These are phyloP conservation scores for Volucella zonaria DNA, from an alignment of 2,888 invertebrate species.

Conservation along the genomic window DNA sequence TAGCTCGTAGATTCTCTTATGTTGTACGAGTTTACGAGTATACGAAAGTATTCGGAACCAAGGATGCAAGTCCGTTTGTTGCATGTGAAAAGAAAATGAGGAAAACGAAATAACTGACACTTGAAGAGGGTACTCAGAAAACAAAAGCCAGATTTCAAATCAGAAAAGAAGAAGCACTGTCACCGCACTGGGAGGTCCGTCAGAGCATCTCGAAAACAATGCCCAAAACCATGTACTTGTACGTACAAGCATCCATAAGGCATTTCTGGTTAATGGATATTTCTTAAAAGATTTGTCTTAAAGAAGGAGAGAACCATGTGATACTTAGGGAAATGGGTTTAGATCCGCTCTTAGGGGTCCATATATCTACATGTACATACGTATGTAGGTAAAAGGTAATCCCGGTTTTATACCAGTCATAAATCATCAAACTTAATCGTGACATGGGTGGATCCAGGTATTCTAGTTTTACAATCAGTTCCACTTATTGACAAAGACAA, in stretches of 20 bases:
- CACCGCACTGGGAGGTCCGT: slow-evolving; percentile 61
- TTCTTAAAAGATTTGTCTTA: slow-evolving; percentile 42
- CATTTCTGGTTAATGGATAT: slow-evolving; percentile 47
- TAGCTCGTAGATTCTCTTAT: neutral
- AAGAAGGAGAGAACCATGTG: slow-evolving; percentile 20
- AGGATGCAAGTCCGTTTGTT: slow-evolving; percentile 52
- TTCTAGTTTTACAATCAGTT: slow-evolving; percentile 26
- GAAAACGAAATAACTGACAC: slow-evolving; percentile 30
- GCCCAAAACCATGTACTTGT: too few species aligned
- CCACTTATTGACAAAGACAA: slow-evolving; percentile 56
- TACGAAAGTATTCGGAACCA: neutral
- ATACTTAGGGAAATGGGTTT: slow-evolving; percentile 58
- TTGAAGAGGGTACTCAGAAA: slow-evolving; percentile 55
- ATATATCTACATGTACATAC: neutral
- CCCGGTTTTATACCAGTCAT: slow-evolving; percentile 13
- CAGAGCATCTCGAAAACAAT: slow-evolving; percentile 25
- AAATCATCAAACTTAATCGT: slow-evolving; percentile 37
- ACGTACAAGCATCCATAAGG: neutral
- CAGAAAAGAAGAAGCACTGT: slow-evolving; percentile 47
- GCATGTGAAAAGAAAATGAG: slow-evolving; percentile 20
- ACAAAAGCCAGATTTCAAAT: slow-evolving; percentile 53
- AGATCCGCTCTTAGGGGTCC: slow-evolving; percentile 44
- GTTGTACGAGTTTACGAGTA: slow-evolving; percentile 19
- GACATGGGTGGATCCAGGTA: slow-evolving; percentile 15
- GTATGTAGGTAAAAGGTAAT: slow-evolving; percentile 17